These are phyloP conservation scores for Melanophora roralis DNA, from an alignment of 2,888 invertebrate genomes.

Conservation along the genomic window DNA sequence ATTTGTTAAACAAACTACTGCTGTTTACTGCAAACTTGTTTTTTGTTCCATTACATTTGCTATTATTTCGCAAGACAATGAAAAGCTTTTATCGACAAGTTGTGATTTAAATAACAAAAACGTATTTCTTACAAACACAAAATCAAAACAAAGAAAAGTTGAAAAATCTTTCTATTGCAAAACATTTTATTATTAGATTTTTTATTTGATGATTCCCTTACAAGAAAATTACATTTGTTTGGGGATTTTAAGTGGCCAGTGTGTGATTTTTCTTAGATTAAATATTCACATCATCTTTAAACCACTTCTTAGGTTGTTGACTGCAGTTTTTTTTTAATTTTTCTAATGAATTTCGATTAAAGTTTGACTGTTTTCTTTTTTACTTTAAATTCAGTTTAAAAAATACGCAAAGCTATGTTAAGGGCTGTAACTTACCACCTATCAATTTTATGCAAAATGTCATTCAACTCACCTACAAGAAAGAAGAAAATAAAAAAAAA, in stretches of 20 bases:
- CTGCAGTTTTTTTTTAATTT: background rate
- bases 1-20: background rate
- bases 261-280: background rate
- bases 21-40: background rate
- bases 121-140: background rate
- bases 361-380: too few relatives aligned
- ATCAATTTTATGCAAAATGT: too few relatives aligned
- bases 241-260: too few relatives aligned
- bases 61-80: background rate
- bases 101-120: slow-evolving; percentile 11
- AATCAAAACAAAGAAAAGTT: background rate
- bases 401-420: too few relatives aligned
- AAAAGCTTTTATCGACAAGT: background rate
- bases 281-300: background rate
- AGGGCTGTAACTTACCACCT: too few relatives aligned
- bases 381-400: too few relatives aligned
- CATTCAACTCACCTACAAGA: too few relatives aligned
- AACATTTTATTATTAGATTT: background rate
- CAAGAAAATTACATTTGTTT: too few relatives aligned
- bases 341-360: background rate
- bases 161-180: background rate
- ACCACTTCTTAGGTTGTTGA: background rate
- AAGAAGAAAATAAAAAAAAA: too few relatives aligned
- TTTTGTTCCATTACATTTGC: background rate
- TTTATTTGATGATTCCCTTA: background rate